Evolutionary conservation across 35 echinoderm and acorn worm genomes (phyloP).

Genomic region (Lytechinus variegatus): DNA sequence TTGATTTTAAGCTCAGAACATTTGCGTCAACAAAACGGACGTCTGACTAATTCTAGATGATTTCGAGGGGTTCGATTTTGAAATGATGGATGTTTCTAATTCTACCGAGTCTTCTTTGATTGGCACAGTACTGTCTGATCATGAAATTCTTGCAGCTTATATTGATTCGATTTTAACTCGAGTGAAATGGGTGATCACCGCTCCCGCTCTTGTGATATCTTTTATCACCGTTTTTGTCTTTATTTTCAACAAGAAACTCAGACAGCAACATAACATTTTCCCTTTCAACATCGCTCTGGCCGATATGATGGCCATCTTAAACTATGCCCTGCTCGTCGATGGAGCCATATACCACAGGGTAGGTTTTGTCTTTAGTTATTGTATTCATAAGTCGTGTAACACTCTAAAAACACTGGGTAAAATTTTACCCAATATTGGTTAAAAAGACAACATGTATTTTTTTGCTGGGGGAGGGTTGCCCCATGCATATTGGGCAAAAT

Average conservation of each 20-base stretch:
- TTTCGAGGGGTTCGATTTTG: not conserved
- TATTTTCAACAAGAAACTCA: not conserved
- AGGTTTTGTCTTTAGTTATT: not conserved
- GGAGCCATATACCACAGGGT: conserved; percentile 7
- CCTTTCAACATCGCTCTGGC: not conserved
- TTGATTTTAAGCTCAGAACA: not conserved
- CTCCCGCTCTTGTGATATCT: not conserved
- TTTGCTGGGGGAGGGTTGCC: no score
- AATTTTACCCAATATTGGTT: no score
- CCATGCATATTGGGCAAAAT: no score
- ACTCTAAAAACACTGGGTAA: no score
- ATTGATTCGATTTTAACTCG: not conserved
- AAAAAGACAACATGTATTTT: no score
- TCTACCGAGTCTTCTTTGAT: not conserved
- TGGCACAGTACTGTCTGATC: not conserved
- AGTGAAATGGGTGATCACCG: not conserved
- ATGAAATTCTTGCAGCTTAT: not conserved
- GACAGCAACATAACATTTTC: not conserved
- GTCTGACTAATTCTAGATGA: not conserved
- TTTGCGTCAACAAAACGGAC: not conserved
- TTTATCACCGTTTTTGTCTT: not conserved
- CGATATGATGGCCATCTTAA: not conserved
- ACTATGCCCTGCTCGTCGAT: not conserved
- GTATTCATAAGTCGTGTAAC: not conserved
- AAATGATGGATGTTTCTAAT: not conserved